Conservation (phyloP, 2,113 vertebrate genomes). For the Festucalex cinctus region DNA sequence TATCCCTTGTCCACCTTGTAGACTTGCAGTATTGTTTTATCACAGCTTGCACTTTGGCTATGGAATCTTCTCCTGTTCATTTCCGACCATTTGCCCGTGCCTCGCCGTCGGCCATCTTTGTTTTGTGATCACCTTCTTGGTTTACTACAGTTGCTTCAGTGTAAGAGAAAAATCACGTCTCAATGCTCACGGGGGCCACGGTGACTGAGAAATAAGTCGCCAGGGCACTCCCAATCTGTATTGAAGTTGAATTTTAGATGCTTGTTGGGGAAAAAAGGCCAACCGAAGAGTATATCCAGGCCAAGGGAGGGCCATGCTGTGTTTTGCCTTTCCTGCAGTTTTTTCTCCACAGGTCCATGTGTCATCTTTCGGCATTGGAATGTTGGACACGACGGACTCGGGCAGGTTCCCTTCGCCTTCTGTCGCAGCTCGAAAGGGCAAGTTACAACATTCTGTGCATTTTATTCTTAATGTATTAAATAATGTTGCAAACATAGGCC, state of each 20-base stretch:
- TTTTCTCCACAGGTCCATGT: constrained; percentile 12
- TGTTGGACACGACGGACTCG: neutral
- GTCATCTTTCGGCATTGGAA: neutral
- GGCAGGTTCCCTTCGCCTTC: neutral
- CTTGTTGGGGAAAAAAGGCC: no score
- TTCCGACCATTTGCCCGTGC: neutral
- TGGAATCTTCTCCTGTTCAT: neutral
- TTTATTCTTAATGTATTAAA: neutral
- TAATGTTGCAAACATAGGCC: neutral
- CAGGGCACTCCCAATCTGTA: neutral
- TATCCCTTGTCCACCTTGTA: neutral
- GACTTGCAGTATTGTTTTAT: neutral
- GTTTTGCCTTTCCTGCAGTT: neutral
- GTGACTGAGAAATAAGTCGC: no score
- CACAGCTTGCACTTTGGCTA: no score
- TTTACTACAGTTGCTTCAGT: no score
- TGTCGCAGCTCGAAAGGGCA: constrained; percentile 4
- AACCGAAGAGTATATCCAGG: neutral
- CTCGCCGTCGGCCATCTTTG: neutral
- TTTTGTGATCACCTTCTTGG: neutral
- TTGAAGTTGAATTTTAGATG: no score
- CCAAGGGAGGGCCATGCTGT: neutral
- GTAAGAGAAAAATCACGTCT: no score
- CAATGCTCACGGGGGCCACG: no score
- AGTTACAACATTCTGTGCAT: neutral